phyloP scores from a whole-genome alignment of 2,797 vertebrate genomes.

The Trichosurus vulpecula region DNA sequence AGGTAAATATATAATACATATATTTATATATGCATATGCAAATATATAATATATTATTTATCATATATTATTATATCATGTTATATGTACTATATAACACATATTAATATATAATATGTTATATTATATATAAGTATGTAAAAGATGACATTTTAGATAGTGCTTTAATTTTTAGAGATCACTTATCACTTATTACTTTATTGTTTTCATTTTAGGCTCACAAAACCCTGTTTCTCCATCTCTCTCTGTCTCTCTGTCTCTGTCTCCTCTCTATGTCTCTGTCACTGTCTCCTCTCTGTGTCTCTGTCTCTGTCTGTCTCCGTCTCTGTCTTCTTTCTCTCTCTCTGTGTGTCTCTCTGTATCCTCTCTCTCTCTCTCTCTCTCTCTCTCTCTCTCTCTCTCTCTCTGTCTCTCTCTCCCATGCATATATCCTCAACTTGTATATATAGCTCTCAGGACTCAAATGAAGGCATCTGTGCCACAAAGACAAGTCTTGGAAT shows the following conservation, averaged over 20 bases:
- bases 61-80: no score
- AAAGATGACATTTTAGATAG: neutral
- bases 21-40: no score
- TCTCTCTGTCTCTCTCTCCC: neutral
- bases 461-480: neutral
- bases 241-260: neutral
- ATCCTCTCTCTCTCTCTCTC: no score
- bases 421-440: neutral
- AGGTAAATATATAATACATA: neutral
- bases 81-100: no score
- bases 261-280: no score
- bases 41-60: no score
- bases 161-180: neutral
- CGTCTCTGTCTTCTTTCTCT: no score
- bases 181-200: neutral
- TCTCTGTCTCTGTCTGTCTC: neutral
- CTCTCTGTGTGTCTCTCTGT: neutral
- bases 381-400: no score
- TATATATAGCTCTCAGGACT: neutral
- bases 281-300: neutral
- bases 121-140: neutral
- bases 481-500: neutral
- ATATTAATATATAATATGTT: no score
- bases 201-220: neutral
- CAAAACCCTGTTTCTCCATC: neutral